A percentile compares a stretch with the other conserved stretches of the same genome.
These are phyloP conservation scores for Halictus quadricinctus DNA, from an alignment of 2,888 invertebrate species.

Conservation along the genomic window DNA sequence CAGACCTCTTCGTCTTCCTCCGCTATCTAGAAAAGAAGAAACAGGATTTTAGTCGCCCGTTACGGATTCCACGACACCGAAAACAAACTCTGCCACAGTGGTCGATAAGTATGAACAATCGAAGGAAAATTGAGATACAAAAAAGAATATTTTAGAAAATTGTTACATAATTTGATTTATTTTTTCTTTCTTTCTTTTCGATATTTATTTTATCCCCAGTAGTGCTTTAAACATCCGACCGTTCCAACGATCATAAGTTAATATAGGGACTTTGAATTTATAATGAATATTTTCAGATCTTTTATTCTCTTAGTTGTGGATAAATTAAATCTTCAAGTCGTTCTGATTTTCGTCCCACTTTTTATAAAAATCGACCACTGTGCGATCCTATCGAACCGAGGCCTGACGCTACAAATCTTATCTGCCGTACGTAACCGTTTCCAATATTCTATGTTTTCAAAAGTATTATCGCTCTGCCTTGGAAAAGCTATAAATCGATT, in stretches of 20 bases:
- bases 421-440: background rate
- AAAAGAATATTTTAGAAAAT: background rate
- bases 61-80: background rate
- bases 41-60: background rate
- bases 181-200: too few relatives aligned
- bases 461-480: background rate
- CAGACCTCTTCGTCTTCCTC: background rate
- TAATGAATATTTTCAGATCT: too few relatives aligned
- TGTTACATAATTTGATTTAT: too few relatives aligned
- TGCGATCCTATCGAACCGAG: background rate
- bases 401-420: background rate
- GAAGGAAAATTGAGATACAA: background rate
- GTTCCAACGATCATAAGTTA: too few relatives aligned
- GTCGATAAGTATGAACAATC: background rate
- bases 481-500: background rate
- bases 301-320: background rate
- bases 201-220: too few relatives aligned
- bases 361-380: background rate
- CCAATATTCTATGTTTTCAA: background rate
- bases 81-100: background rate
- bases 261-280: too few relatives aligned
- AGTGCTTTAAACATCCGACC: too few relatives aligned
- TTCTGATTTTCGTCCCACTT: background rate
- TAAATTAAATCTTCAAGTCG: background rate
- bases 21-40: conserved; percentile 19